phyloP scores from a whole-genome alignment of 2,888 invertebrate genomes.

The Apeira syringaria region DNA sequence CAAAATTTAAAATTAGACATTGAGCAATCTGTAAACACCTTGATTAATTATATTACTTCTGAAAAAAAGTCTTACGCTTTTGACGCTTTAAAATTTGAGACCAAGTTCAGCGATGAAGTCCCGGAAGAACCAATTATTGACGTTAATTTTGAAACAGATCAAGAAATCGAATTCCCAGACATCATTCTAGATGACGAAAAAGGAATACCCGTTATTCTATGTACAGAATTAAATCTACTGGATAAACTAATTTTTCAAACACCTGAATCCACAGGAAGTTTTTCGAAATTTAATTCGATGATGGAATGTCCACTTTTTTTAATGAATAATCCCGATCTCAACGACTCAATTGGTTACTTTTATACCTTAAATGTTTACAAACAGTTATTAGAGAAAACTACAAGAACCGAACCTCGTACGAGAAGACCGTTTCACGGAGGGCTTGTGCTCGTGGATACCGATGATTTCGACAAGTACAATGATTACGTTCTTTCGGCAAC shows the following conservation, averaged over 20 bases:
- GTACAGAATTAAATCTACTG: conserved; percentile 40
- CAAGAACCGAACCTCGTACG: conserved; percentile 46
- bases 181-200: conserved; percentile 47
- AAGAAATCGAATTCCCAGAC: conserved; percentile 53
- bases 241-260: conserved; percentile 44
- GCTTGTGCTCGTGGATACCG: conserved; percentile 42
- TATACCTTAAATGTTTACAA: conserved; percentile 51
- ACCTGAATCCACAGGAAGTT: conserved; percentile 40
- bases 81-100: conserved; percentile 44
- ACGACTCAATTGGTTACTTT: conserved; percentile 49
- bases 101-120: conserved; percentile 31
- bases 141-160: conserved; percentile 38
- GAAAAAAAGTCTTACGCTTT: conserved; percentile 47
- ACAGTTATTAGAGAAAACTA: conserved; percentile 35
- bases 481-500: conserved; percentile 51
- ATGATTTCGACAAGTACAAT: conserved; percentile 50
- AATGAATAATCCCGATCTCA: conserved; percentile 40
- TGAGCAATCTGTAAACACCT: too few relatives aligned
- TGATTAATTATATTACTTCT: conserved; percentile 11
- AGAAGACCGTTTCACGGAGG: conserved; percentile 46
- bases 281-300: conserved; percentile 41
- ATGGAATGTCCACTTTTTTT: conserved; percentile 50
- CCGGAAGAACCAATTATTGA: conserved; percentile 39
- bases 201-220: conserved; percentile 48
- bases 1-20: too few relatives aligned